Base-by-base conservation (phyloP, 2,888 invertebrate species). In the Celastrina argiolus region DNA sequence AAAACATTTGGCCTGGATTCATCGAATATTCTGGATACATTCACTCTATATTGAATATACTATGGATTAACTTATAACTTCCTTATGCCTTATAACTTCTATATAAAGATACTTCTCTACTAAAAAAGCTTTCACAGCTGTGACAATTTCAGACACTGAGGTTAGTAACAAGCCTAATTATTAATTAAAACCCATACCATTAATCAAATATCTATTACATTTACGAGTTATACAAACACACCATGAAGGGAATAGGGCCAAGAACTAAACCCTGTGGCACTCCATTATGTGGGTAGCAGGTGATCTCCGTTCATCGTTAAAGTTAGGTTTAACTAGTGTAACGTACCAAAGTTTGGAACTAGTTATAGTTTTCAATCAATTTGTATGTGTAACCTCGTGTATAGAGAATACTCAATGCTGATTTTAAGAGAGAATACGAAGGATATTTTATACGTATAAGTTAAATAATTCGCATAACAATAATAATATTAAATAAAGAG, bases 301-400 rank as follows among this genome's bases (percentile, higher is more conserved):
- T 58, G 31, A 58, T 58, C n/a, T 7, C 58, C 28, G 31, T 31
- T 58, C 31, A 31, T 12, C 10, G 31, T n/a, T 58, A 58, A 58
- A 58, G 16, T 58, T 31, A 28, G 16, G 8, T 31, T 58, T 31
- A 16, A 31, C 58, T 58, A 31, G 58, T 58, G 31, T 31, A 58
- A 58, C 14, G 22, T 26, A 51, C 12, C n/a, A n/a, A 58, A 58
- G 58, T 58, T 58, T 58, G 31, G n/a, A 58, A 31, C 58, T 51
- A 58, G 31, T n/a, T 28, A 31, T 58, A 58, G 31, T 31, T 58
- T 58, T 58, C 28, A 31, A 58, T 31, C 58, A 28, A 58, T 31
- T 58, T 58, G 18, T 56, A 56, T 28, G 6, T 31, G 31, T 31
- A 16, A 31, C n/a, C 18, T n/a, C 31, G n/a, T 58, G 7, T 56